Evolutionary conservation across 2,888 invertebrate genomes (phyloP), one percentile per base, ranked within the genome.

Genomic region (Archaeoteleia sp.): DNA sequence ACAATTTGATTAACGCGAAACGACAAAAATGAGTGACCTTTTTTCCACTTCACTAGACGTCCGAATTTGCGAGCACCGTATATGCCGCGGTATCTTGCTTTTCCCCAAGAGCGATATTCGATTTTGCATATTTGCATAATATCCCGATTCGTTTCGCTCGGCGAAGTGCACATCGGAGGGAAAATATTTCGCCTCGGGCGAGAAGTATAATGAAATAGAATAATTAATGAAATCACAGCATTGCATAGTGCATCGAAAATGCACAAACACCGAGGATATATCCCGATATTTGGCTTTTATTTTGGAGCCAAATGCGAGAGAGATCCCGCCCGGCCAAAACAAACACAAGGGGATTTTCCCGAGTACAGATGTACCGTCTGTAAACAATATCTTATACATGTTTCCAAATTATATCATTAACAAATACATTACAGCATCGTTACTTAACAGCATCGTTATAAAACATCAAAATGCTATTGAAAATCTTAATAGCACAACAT

Each of bases 61-160:
- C 15, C 1, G 10, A 12, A 34, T 15, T 37, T 39, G 15, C 27
- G 45, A 25, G 35, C 13, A 46, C 25, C 25, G 42, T 30, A 12
- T 23, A 29, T 34, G 15, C 15, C n/a, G 23, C 43, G n/a, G 46
- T 57, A 57, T 42, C 55, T 61, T 51, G 61, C 67, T 48, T 57
- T 62, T 29, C 10, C 45, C 63, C 54, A 54, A 54, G 32, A 61
- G 63, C 55, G 45, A 63, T 54, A 60, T 54, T 63, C 54, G 68
- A 63, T 60, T 54, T 60, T 53, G 54, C 48, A 43, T 57, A 68
- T 62, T 62, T 68, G 62, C 68, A 68, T 68, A 63, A 68, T 63
- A 55, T 45, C 46, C 29, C 40, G 54, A 58, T 63, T 58, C 58
- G 53, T 57, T 67, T 55, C 61, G 61, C 45, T 57, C 46, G 51